Evolutionary conservation across 2,888 invertebrate species (phyloP), one percentile per base, ranked within the genome.

Genomic region (Drosophila tanythrix): DNA sequence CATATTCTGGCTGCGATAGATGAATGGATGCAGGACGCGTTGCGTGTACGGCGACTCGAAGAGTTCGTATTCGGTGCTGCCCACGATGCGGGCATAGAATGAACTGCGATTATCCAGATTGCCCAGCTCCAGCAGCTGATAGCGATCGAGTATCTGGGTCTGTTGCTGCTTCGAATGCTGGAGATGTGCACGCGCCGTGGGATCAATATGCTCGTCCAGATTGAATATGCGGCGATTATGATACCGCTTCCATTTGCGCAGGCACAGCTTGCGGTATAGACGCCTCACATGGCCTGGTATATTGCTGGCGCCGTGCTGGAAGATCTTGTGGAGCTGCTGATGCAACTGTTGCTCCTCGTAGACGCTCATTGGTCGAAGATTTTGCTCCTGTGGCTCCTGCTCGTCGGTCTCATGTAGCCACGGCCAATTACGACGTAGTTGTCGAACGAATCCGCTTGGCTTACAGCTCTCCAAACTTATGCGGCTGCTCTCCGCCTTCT

Each of bases 11-110:
- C 98, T 97, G 81, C 97, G 94, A 76, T 96, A 94, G 77, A 98
- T 98, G 92, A 96, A 98, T 0, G 98, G 98, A 92, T 97, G 97
- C 65, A 98, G 94, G 62, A 95, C 93, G 61, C 96, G 95, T 75
- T 95, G 95, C 7, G 96, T 96, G 90, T 96, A 95, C 0, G 96
- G 95, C 36, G 96, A 97, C 66, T 96, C 94, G 88, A 96, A 95
- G 18, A 94, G 91, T 51, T 94, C 92, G 29, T 94, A 93, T 73
- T 94, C 94, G 33, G 93, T 92, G 69, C 92, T 92, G 1, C 95
- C 94, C 31, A 95, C 93, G 21, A 96, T 91, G 57, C 94, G 88
- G 0, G 94, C 93, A 57, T 94, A 94, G 85, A 93, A 93, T 0
- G 92, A 87, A 33, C 88, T 89, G 5, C 81, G 82, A 6, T 80